Evolutionary conservation across 2,888 invertebrate genomes (phyloP), one percentile per base, ranked within the genome.

Genomic region (Aplocera efformata): DNA sequence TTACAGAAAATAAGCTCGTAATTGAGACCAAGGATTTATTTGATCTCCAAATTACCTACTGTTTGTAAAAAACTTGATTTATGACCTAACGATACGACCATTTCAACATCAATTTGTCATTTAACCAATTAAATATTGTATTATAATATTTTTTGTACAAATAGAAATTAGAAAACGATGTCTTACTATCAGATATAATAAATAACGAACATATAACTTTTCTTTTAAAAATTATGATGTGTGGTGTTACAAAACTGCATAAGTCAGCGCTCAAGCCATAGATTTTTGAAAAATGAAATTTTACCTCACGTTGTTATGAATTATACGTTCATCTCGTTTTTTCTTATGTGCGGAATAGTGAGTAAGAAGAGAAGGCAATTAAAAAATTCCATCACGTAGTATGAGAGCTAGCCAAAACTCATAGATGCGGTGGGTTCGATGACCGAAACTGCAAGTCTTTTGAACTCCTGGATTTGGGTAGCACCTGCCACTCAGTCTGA

Each of bases 311-410:
- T 17, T 17, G 2, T 17, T 17, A 17, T 3, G 13, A 17, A n/a
- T n/a, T n/a, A n/a, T n/a, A 49, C 33, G 1, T 23, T 52, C 37
- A 38, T 72, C 71, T 56, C 60, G 27, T 48, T 79, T 60, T 25
- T 53, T 50, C 75, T 25, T 35, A 27, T 31, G 46, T 36, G 48
- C 48, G 51, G 50, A 53, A 38, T 36, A 10, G 42, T 45, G 49
- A 43, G 73, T 49, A 46, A 46, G 71, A 79, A 64, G 47, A 72
- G 58, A 73, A 76, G 55, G 63, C 60, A 72, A 75, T 77, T 72
- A 76, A 77, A 76, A 77, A 78, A 80, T 75, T 77, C 80, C 76
- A 56, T 72, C 82, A 80, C 81, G 81, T 80, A 78, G 63, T 69
- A 71, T 64, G 60, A 72, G 72, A 72, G 70, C 77, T 81, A 77